These are phyloP conservation scores for Valencia hispanica DNA, from an alignment of 2,797 vertebrate species.

Conservation along the genomic window DNA sequence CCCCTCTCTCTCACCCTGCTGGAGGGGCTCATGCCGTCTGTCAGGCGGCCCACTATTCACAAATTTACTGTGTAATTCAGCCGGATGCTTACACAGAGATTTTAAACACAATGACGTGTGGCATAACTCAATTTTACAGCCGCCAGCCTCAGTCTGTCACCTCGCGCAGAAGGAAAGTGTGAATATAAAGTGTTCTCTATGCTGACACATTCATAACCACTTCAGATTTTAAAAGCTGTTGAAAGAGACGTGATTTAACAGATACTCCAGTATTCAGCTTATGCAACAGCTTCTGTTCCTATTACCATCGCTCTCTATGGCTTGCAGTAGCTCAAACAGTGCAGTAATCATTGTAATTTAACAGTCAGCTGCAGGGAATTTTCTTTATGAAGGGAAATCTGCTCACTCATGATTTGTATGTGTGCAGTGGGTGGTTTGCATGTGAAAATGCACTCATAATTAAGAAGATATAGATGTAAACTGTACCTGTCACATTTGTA, in stretches of 20 bases:
- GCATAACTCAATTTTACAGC: conserved; percentile 70
- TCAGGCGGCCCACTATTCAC: conserved; percentile 49
- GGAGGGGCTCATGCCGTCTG: conserved; percentile 42
- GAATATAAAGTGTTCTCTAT: conserved; percentile 53
- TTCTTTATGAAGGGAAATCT: conserved; percentile 47
- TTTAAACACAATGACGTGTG: conserved; percentile 62
- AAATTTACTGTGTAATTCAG: conserved; percentile 52
- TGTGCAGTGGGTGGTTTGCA: conserved; percentile 8
- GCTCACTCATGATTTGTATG: neutral
- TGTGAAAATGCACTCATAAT: neutral
- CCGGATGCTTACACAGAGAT: conserved; percentile 58
- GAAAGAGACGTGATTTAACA: conserved; percentile 58
- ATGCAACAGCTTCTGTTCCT: conserved; percentile 38
- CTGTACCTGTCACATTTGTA: neutral
- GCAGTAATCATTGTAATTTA: conserved; percentile 39
- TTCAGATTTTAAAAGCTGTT: conserved; percentile 51
- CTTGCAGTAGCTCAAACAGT: conserved; percentile 20
- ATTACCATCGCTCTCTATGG: conserved; percentile 7
- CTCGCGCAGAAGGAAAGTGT: conserved; percentile 51
- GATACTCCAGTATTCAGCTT: conserved; percentile 45
- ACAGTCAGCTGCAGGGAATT: conserved; percentile 57
- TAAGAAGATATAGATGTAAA: neutral
- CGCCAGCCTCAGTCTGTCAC: conserved; percentile 63
- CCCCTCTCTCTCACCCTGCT: neutral
- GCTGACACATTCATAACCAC: conserved; percentile 64